Evolutionary conservation across 2,797 vertebrate species (phyloP), one percentile per base, ranked within the genome.

Genomic region (Crocodylus rhombifer): DNA sequence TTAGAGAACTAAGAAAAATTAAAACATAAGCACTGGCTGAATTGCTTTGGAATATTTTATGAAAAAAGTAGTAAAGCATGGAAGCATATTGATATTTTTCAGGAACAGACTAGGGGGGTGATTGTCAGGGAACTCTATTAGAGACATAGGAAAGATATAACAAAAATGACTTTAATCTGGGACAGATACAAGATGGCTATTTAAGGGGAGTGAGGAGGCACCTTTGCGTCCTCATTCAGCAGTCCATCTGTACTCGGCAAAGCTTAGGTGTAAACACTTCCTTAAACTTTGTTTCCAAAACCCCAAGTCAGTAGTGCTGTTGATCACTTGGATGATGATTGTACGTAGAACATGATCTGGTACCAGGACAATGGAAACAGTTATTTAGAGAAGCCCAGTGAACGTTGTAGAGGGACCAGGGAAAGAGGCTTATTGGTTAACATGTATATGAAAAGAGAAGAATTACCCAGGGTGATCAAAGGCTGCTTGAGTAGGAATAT

Each of bases 191-290:
- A 82, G 17, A 67, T 42, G 63, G 1, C 20, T 64, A 3, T 56
- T 89, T 83, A 82, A 33, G 2, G 60, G 33, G 26, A 76, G 42
- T 10, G 10, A 51, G 9, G 10, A 10, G 21, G 30, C 15, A 8
- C 28, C 15, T 30, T 61, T 21, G 55, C 62, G 14, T 17, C 9
- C 26, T 82, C 57, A 23, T 55, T 51, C 78, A 82, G 55, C 0
- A 0, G 1, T 36, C 26, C 82, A 18, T 5, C 33, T 86, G 26
- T 74, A 2, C 20, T 89, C 76, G 6, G 67, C 33, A 25, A 1
- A 26, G 10, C 17, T 80, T 61, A 57, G 8, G 42, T 4, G 2
- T 7, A 7, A 42, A 21, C 30, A 56, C 0, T 0, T 10, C n/a
- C 13, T 67, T 42, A 15, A 73, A 33, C 62, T 55, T 78, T 57